Conservation (phyloP, 2,888 invertebrate species). For the Tridacna crocea region DNA sequence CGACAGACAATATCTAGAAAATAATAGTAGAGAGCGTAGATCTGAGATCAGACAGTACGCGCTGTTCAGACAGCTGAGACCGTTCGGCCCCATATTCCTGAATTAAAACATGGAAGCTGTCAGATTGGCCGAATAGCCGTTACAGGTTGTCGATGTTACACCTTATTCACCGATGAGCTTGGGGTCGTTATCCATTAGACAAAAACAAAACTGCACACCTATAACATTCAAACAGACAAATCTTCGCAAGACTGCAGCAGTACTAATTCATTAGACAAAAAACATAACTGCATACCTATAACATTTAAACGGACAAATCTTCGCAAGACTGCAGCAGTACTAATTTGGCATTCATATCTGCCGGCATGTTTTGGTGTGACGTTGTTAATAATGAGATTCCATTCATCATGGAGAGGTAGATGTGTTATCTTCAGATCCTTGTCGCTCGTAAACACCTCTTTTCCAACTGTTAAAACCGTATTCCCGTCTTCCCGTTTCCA, state of each 20-base stretch:
- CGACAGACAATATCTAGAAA: no score
- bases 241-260: conserved; percentile 62
- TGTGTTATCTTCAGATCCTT: conserved; percentile 57
- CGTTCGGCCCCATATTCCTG: no score
- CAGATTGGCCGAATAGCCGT: no score
- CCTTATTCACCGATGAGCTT: no score
- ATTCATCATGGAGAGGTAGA: conserved; percentile 62
- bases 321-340: conserved; percentile 63
- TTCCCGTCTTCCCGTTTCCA: conserved; percentile 71
- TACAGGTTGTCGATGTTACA: no score
- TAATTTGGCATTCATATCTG: conserved; percentile 74
- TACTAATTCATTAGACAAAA: conserved; percentile 56
- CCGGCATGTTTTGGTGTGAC: conserved; percentile 67
- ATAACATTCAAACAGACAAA: conserved; percentile 63
- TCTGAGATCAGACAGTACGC: no score
- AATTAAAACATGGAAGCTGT: no score
- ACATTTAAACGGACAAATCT: conserved; percentile 65
- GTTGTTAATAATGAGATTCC: conserved; percentile 71
- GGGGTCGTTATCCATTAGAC: no score
- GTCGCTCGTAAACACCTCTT: conserved; percentile 72
- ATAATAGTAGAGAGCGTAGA: no score
- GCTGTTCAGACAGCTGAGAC: no score
- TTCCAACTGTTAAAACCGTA: conserved; percentile 70
- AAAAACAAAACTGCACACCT: conserved; percentile 44
- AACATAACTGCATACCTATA: conserved; percentile 50